phyloP scores from a whole-genome alignment of 2,113 vertebrate species.

The Sardina pilchardus region DNA sequence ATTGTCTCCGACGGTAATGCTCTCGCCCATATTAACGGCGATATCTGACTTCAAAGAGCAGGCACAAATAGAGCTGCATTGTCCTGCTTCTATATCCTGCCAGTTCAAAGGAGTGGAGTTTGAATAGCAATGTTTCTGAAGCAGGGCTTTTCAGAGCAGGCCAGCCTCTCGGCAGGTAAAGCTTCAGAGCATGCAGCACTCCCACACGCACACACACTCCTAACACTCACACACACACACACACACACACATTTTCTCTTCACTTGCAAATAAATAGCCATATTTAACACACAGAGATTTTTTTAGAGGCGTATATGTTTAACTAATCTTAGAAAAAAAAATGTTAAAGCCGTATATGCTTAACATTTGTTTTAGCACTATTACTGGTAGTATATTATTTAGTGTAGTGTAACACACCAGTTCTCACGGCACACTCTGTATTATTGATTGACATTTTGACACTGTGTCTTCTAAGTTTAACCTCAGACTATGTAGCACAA shows the following conservation, averaged over 20 bases:
- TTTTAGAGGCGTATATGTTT: background rate
- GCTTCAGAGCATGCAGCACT: background rate
- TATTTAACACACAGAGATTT: background rate
- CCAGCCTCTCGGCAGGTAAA: conserved; percentile 69
- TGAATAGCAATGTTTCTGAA: conserved; percentile 74
- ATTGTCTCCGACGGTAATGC: conserved; percentile 72
- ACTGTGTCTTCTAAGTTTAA: too few species aligned
- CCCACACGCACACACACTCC: background rate
- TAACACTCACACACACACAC: background rate
- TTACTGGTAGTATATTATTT: background rate
- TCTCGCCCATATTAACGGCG: conserved; percentile 77
- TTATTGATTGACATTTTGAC: too few species aligned
- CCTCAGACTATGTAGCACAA: background rate
- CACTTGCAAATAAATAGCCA: background rate
- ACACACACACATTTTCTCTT: background rate
- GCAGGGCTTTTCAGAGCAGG: conserved; percentile 69
- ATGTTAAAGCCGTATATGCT: too few species aligned
- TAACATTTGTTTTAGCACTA: background rate
- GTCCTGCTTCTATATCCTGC: conserved; percentile 76
- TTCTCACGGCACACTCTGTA: background rate
- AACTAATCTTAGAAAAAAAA: background rate
- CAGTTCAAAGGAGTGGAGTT: conserved; percentile 76
- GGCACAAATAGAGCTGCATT: conserved; percentile 75
- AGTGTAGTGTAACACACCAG: background rate
- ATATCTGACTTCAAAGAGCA: conserved; percentile 78